Conservation (phyloP, 2,888 invertebrate species). For the Drosophila testacea region DNA sequence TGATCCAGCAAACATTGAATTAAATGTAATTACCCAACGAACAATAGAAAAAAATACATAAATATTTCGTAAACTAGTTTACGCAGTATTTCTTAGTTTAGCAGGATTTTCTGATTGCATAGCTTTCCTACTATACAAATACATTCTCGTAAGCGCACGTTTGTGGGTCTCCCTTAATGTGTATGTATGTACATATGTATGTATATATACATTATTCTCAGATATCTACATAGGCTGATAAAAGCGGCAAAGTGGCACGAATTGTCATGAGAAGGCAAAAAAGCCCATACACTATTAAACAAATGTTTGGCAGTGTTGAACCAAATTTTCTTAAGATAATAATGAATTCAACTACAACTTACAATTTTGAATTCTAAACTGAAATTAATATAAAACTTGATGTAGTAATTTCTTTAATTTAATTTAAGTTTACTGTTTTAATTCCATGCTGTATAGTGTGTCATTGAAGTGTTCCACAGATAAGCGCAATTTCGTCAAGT, state of each 20-base stretch:
- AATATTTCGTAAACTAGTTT: neutral
- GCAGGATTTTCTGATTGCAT: neutral
- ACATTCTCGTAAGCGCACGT: conserved; percentile 8
- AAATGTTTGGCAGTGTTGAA: neutral
- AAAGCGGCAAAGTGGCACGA: neutral
- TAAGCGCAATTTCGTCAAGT: conserved; percentile 60
- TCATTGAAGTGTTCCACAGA: conserved; percentile 35
- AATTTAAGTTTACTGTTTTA: neutral
- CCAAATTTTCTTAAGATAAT: neutral
- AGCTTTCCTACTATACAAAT: conserved; percentile 49
- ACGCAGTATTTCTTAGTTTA: conserved; percentile 4
- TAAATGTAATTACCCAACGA: neutral
- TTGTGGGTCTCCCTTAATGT: neutral
- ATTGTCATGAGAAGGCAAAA: neutral
- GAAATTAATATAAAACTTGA: neutral
- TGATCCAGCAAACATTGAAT: conserved; percentile 2
- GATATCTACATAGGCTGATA: neutral
- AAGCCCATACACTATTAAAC: conserved; percentile 4
- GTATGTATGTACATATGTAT: neutral
- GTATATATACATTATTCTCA: neutral
- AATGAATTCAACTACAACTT: neutral
- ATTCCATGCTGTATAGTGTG: conserved; percentile 33
- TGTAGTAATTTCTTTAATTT: neutral
- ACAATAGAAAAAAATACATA: neutral
- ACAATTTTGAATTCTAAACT: neutral